Percentiles rank a stretch among this genome's conserved stretches.
Evolutionary conservation across 2,113 vertebrate genomes (phyloP).

Genomic region (Psophia crepitans): DNA sequence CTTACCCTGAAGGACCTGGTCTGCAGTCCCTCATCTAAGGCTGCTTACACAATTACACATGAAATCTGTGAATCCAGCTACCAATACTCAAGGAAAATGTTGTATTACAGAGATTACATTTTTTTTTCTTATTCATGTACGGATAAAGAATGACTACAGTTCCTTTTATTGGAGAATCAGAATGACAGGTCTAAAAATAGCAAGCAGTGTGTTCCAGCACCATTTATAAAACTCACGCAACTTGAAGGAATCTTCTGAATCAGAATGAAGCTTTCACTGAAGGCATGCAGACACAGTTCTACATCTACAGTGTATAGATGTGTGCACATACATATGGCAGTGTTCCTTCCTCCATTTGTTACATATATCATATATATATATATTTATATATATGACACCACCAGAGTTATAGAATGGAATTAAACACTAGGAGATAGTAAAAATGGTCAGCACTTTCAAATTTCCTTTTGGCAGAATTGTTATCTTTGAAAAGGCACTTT

Average conservation of each 20-base stretch:
- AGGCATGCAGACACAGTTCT: background rate
- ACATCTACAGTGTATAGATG: fast-evolving
- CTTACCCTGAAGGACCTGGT: background rate
- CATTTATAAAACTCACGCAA: background rate
- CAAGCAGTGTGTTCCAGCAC: background rate
- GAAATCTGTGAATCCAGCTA: background rate
- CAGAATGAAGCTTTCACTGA: background rate
- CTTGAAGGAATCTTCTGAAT: background rate
- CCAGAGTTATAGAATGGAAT: background rate
- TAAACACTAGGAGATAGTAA: background rate
- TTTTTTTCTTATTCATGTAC: background rate
- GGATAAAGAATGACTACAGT: background rate
- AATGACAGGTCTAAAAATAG: background rate
- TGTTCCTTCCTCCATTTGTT: background rate
- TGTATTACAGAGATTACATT: background rate
- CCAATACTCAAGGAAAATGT: background rate
- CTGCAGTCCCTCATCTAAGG: background rate
- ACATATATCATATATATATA: background rate
- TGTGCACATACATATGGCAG: background rate
- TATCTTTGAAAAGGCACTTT: background rate
- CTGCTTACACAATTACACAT: background rate
- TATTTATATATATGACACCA: background rate
- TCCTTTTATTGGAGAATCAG: background rate
- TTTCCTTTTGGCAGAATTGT: background rate
- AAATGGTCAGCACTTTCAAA: background rate